Evolutionary conservation across 1,140 invertebrate genomes (phyloP).

Genomic region (Diachasmimorpha longicaudata): DNA sequence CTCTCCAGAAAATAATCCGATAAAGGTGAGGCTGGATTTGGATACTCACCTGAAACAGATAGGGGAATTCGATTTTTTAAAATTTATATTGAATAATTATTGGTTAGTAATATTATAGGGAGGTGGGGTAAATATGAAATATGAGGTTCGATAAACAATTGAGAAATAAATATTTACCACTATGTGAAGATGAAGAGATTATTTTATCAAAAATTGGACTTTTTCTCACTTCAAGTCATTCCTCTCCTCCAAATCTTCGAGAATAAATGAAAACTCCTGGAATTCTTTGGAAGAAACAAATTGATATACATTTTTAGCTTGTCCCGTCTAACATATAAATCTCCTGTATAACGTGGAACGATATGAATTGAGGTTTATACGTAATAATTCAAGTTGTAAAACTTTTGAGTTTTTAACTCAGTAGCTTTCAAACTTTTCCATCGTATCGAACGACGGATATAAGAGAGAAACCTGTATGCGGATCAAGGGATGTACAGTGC

Average conservation of each 20-base stretch:
- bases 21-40: not conserved
- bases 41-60: constrained; percentile 42
- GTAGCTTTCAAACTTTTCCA: constrained; percentile 8
- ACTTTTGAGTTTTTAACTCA: not conserved
- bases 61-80: constrained; percentile 11
- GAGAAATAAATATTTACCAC: no score
- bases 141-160: no score
- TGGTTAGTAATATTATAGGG: no score
- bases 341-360: not conserved
- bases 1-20: not conserved
- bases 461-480: not conserved
- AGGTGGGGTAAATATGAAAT: no score
- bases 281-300: no score
- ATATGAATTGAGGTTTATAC: not conserved
- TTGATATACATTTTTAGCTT: not conserved
- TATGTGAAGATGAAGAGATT: no score
- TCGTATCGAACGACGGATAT: constrained; percentile 17
- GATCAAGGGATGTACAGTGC: constrained; percentile 1
- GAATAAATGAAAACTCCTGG: no score
- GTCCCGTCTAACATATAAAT: not conserved
- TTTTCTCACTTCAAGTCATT: no score
- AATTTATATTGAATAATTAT: not conserved
- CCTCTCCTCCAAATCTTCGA: no score
- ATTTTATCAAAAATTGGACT: no score
- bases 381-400: not conserved